Conservation (phyloP, 1,140 invertebrate genomes). For the Lepidurus arcticus region DNA sequence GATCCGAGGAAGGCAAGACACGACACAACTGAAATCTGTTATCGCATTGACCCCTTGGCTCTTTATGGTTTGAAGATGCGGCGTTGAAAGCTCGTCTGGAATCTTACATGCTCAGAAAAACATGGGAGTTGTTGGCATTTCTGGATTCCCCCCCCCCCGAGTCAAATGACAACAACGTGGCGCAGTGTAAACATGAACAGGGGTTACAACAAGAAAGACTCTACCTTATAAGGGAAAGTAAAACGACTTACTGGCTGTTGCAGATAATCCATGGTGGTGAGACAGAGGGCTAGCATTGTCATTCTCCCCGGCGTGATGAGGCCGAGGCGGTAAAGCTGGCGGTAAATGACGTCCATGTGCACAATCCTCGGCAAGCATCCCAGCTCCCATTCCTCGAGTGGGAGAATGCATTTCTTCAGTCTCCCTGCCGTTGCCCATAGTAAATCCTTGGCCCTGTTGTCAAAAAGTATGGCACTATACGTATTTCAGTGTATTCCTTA, state of each 20-base stretch:
- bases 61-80: background rate
- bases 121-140: background rate
- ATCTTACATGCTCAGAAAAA: background rate
- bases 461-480: background rate
- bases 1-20: background rate
- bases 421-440: constrained; percentile 2
- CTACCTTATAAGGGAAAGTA: background rate
- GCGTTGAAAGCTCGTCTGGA: background rate
- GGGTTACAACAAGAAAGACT: background rate
- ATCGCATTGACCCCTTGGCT: background rate
- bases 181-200: background rate
- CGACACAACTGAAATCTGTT: background rate
- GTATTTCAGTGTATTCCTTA: background rate
- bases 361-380: constrained; percentile 11
- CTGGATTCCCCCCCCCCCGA: background rate
- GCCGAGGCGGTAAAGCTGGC: background rate
- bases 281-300: background rate
- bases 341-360: constrained; percentile 14
- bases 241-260: constrained; percentile 7
- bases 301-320: background rate
- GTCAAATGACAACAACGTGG: background rate
- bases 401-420: background rate
- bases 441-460: background rate
- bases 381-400: background rate
- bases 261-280: constrained; percentile 14